phyloP scores from a whole-genome alignment of 2,797 vertebrate genomes.

The Aphelocoma californica region DNA sequence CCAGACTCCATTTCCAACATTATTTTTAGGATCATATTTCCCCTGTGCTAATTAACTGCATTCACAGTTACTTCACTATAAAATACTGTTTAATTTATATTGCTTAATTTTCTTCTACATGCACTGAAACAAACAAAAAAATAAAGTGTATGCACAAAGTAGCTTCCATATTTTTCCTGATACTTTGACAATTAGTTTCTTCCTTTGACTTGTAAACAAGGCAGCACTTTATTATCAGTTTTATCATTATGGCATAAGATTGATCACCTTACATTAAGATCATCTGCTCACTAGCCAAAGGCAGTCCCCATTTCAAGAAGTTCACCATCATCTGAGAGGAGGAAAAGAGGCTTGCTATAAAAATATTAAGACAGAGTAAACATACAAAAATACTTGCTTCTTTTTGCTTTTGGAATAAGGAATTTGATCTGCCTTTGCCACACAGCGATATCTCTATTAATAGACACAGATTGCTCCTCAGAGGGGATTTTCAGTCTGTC shows the following conservation, averaged over 20 bases:
- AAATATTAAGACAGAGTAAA: background rate
- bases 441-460: background rate
- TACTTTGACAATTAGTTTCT: background rate
- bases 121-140: background rate
- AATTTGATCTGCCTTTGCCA: background rate
- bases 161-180: background rate
- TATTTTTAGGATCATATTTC: constrained; percentile 31
- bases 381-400: background rate
- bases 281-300: background rate
- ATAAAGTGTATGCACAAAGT: background rate
- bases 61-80: background rate
- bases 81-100: background rate
- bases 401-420: background rate
- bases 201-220: background rate
- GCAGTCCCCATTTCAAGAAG: background rate
- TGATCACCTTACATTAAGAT: background rate
- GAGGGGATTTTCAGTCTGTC: background rate
- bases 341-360: background rate
- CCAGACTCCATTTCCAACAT: background rate
- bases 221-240: background rate
- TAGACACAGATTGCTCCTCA: background rate
- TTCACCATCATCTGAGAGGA: background rate
- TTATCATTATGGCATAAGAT: background rate
- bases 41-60: constrained; percentile 18
- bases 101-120: background rate